Evolutionary conservation across 2,113 vertebrate species (phyloP).

Genomic region (Vanacampus margaritifer): DNA sequence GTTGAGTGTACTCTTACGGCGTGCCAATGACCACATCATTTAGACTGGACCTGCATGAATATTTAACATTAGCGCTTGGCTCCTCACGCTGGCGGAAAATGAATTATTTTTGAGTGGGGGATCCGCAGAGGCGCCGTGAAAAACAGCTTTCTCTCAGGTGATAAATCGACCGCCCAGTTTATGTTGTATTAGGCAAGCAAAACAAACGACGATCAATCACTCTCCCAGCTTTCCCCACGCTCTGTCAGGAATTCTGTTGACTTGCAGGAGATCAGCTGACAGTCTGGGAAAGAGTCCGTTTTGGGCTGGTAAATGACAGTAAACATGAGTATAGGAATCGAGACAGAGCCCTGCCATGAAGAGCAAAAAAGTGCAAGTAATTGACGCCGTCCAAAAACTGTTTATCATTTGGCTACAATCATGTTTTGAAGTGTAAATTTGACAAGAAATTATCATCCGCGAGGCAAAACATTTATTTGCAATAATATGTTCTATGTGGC

Average conservation of each 20-base stretch:
- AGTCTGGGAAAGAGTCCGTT: slow-evolving; percentile 32
- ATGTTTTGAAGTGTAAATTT: background rate
- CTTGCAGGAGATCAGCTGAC: slow-evolving; percentile 46
- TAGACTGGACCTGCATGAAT: slow-evolving; percentile 72
- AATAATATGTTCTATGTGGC: no score
- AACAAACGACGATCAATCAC: slow-evolving; percentile 78
- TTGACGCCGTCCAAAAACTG: background rate
- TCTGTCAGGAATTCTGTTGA: slow-evolving; percentile 35
- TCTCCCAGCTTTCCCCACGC: slow-evolving; percentile 46
- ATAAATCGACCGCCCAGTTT: slow-evolving; percentile 70
- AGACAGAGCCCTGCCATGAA: background rate
- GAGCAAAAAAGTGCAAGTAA: background rate
- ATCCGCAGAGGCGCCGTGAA: slow-evolving; percentile 65
- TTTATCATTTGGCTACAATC: background rate
- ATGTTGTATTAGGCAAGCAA: slow-evolving; percentile 77
- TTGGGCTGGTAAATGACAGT: slow-evolving; percentile 14
- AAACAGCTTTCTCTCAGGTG: slow-evolving; percentile 65
- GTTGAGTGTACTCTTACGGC: slow-evolving; percentile 64
- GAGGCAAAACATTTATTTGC: no score
- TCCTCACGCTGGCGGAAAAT: slow-evolving; percentile 62
- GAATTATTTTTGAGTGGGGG: slow-evolving; percentile 66
- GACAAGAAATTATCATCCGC: no score
- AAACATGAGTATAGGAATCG: background rate
- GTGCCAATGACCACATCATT: slow-evolving; percentile 72
- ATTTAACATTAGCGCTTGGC: slow-evolving; percentile 69